A percentile compares a stretch with the other conserved stretches of the same genome.
Conservation (phyloP, 2,888 invertebrate species). For the Tachina grossa region DNA sequence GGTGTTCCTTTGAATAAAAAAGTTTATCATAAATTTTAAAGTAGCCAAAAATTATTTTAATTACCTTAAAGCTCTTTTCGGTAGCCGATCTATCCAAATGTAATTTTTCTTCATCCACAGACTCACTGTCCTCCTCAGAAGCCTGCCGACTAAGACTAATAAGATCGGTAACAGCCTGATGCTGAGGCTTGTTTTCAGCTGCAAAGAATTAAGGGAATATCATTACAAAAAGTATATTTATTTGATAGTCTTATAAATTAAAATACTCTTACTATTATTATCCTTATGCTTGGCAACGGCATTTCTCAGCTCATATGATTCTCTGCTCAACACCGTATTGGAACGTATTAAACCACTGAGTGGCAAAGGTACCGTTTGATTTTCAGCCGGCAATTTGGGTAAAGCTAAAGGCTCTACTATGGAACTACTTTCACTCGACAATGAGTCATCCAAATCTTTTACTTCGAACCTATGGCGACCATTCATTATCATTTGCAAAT, state of each 20-base stretch:
- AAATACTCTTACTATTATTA: conserved; percentile 2
- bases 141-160: conserved; percentile 68
- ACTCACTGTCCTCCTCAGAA: conserved; percentile 82
- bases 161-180: conserved; percentile 24
- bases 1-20: conserved; percentile 42
- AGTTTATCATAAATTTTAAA: not conserved
- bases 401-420: conserved; percentile 81
- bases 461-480: conserved; percentile 90
- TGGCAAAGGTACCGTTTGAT: conserved; percentile 80
- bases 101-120: conserved; percentile 87
- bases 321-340: conserved; percentile 81
- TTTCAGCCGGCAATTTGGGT: conserved; percentile 81
- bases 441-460: conserved; percentile 85
- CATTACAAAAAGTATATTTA: not conserved
- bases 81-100: conserved; percentile 86
- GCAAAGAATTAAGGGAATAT: not conserved
- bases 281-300: conserved; percentile 60
- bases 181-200: conserved; percentile 42
- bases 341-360: conserved; percentile 81
- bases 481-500: conserved; percentile 89
- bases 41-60: not conserved
- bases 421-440: conserved; percentile 81
- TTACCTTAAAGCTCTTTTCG: conserved; percentile 83
- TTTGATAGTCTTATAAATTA: not conserved
- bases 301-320: conserved; percentile 76